Evolutionary conservation across 2,113 vertebrate species (phyloP).

Genomic region (Sander lucioperca): DNA sequence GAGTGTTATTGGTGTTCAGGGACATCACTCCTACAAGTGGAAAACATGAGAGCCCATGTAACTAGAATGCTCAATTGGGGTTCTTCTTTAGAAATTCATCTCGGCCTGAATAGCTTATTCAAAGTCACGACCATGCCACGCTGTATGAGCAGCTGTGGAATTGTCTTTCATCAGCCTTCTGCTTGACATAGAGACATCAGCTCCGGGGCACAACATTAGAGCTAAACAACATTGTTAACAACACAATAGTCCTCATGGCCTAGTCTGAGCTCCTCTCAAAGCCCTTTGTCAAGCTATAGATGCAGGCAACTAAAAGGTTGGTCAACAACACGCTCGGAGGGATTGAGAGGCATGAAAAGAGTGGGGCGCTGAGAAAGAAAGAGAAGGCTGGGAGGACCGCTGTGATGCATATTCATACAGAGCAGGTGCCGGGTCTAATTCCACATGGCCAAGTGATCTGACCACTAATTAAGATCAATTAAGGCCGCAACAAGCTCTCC

Average conservation of each 20-base stretch:
- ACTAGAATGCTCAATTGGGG: not conserved
- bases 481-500: slow-evolving; percentile 60
- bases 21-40: slow-evolving; percentile 1
- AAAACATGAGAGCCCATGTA: slow-evolving; percentile 1
- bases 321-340: slow-evolving; percentile 46
- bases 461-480: slow-evolving; percentile 82
- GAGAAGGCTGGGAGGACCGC: slow-evolving; percentile 23
- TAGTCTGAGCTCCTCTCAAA: slow-evolving; percentile 66
- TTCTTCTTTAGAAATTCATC: slow-evolving; percentile 17
- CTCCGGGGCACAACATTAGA: slow-evolving; percentile 59
- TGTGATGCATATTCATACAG: slow-evolving; percentile 85
- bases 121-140: slow-evolving; percentile 43
- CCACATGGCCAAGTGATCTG: slow-evolving; percentile 64
- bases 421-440: slow-evolving; percentile 79
- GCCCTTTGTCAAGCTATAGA: slow-evolving; percentile 69
- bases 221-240: slow-evolving; percentile 71
- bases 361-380: slow-evolving; percentile 18
- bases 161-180: slow-evolving; percentile 56
- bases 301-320: slow-evolving; percentile 61
- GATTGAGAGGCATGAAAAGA: slow-evolving; percentile 41
- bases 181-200: slow-evolving; percentile 64
- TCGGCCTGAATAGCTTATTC: slow-evolving; percentile 43
- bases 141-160: slow-evolving; percentile 64
- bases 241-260: slow-evolving; percentile 68
- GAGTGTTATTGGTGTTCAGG: not conserved